Evolutionary conservation across 1,140 invertebrate genomes (phyloP).

Genomic region (Plodia interpunctella): DNA sequence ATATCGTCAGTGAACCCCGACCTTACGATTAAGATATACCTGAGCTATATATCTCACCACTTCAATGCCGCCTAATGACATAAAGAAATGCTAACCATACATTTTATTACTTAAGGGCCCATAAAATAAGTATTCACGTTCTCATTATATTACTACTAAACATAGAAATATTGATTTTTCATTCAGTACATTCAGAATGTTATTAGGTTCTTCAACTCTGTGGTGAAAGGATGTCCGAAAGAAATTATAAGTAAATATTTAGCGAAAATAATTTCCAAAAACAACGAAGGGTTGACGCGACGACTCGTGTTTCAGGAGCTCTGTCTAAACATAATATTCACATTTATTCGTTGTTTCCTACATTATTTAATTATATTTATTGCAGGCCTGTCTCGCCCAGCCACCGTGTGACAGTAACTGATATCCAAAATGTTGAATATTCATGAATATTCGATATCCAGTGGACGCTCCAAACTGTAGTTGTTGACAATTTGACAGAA

Average conservation of each 20-base stretch:
- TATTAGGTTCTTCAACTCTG: no score
- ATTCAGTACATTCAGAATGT: no score
- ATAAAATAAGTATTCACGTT: not conserved
- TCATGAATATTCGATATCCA: not conserved
- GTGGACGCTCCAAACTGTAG: not conserved
- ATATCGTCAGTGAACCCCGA: conserved; percentile 2
- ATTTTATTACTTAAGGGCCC: not conserved
- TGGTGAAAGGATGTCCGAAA: no score
- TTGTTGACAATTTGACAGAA: not conserved
- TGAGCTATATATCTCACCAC: not conserved
- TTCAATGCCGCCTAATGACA: not conserved
- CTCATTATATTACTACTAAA: no score
- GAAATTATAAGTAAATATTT: no score
- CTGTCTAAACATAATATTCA: no score
- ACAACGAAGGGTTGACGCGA: no score
- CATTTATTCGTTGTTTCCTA: no score
- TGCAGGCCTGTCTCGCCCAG: not conserved
- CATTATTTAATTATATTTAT: not conserved
- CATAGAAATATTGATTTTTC: no score
- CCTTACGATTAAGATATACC: conserved; percentile 5
- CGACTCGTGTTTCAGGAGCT: no score
- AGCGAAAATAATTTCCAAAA: no score
- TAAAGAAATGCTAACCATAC: not conserved
- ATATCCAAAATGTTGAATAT: not conserved
- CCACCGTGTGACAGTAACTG: not conserved